Conservation (phyloP, 2,797 vertebrate species). For the Cyprinella venusta region DNA sequence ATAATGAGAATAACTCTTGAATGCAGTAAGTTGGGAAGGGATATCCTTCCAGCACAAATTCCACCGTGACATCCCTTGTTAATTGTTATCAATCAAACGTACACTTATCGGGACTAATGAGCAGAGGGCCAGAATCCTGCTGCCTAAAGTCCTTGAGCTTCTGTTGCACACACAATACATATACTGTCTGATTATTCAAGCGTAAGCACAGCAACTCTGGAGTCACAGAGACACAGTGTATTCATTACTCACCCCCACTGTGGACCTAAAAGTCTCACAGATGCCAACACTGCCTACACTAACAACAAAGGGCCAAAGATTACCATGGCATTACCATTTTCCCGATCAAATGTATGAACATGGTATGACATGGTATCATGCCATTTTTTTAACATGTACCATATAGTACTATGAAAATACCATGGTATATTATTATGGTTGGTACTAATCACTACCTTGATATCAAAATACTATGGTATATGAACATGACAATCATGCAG, state of each 20-base stretch:
- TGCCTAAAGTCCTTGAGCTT: background rate
- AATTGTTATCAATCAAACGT: constrained; percentile 70
- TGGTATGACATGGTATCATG: background rate
- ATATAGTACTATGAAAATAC: too few relatives aligned
- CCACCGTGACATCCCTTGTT: constrained; percentile 62
- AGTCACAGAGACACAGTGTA: constrained; percentile 17
- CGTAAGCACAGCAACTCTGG: background rate
- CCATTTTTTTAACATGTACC: too few relatives aligned
- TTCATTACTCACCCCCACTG: background rate
- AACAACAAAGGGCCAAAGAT: background rate
- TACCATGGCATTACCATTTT: background rate
- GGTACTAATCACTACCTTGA: background rate
- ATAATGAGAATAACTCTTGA: background rate
- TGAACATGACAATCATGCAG: background rate
- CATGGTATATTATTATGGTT: background rate
- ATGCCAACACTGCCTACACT: background rate
- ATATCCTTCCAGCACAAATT: constrained; percentile 12
- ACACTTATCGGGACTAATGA: constrained; percentile 69
- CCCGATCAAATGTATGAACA: background rate
- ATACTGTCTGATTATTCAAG: background rate
- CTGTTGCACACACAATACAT: background rate
- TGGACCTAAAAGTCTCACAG: background rate
- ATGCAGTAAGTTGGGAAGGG: background rate
- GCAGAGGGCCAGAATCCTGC: constrained; percentile 54
- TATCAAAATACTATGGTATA: background rate